A percentile compares a stretch with the other conserved stretches of the same genome.
Evolutionary conservation across 1,140 invertebrate species (phyloP).

Genomic region (Drosophila lacertosa): DNA sequence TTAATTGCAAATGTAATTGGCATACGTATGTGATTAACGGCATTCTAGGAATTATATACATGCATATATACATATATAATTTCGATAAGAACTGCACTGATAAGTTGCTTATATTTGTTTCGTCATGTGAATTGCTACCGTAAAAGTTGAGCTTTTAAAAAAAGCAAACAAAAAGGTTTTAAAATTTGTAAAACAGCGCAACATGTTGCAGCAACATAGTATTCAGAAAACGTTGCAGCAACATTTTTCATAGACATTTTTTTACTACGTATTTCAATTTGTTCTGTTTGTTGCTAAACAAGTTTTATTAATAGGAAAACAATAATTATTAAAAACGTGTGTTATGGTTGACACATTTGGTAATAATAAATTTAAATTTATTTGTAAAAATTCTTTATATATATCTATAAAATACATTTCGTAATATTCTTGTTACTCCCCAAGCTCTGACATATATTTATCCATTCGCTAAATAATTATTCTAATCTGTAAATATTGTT

Average conservation of each 20-base stretch:
- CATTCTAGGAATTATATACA: background rate
- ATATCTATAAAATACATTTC: too few relatives aligned
- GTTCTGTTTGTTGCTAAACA: too few relatives aligned
- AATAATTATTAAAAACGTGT: too few relatives aligned
- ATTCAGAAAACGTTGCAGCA: background rate
- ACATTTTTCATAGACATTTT: background rate
- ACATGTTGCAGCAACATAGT: slow-evolving; percentile 2
- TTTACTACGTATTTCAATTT: background rate
- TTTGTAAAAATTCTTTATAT: too few relatives aligned
- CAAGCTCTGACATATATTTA: too few relatives aligned
- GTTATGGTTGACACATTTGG: too few relatives aligned
- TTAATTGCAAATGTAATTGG: slow-evolving; percentile 44
- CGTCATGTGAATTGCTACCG: background rate
- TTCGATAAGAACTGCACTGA: slow-evolving; percentile 13
- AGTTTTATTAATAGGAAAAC: too few relatives aligned
- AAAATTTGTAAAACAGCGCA: background rate
- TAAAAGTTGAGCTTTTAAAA: background rate
- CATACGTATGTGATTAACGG: slow-evolving; percentile 10
- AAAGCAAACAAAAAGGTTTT: too few relatives aligned
- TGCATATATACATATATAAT: background rate
- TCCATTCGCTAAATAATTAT: too few relatives aligned
- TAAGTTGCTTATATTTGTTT: slow-evolving; percentile 1
- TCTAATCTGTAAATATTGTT: too few relatives aligned
- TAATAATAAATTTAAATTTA: too few relatives aligned
- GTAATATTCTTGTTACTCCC: too few relatives aligned